phyloP scores from a whole-genome alignment of 2,888 invertebrate genomes.

The Melangyna quadrimaculata region DNA sequence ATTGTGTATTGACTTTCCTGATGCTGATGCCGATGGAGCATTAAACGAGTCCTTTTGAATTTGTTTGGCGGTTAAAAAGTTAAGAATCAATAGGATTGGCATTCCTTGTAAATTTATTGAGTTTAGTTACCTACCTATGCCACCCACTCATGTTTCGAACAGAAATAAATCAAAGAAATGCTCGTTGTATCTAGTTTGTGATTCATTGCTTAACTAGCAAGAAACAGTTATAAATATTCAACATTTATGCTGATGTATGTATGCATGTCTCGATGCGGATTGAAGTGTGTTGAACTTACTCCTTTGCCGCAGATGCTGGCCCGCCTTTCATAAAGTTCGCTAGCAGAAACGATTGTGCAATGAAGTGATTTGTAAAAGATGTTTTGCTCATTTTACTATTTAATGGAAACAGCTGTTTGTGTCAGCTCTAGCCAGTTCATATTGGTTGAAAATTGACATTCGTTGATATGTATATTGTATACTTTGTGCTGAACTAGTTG shows the following conservation, averaged over 20 bases:
- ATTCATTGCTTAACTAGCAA: conserved; percentile 22
- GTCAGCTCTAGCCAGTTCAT: too few relatives aligned
- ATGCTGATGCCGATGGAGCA: background rate
- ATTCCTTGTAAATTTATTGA: background rate
- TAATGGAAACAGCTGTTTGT: background rate
- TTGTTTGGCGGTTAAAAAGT: background rate
- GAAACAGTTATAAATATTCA: background rate
- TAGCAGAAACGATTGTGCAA: background rate
- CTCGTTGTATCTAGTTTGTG: conserved; percentile 18
- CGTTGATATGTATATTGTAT: too few relatives aligned
- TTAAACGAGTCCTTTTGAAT: conserved; percentile 28
- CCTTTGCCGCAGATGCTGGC: background rate
- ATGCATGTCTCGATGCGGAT: background rate
- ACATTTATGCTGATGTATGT: background rate
- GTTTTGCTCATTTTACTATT: background rate
- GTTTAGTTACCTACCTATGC: background rate
- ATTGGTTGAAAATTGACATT: too few relatives aligned
- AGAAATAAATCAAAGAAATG: background rate
- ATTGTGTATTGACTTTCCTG: conserved; percentile 19
- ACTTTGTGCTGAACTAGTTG: too few relatives aligned
- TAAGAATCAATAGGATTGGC: conserved; percentile 18
- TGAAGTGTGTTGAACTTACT: conserved; percentile 17
- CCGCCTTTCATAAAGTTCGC: background rate
- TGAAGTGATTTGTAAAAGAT: background rate
- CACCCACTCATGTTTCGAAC: conserved; percentile 39